Evolutionary conservation across 2,888 invertebrate species (phyloP), one percentile per base, ranked within the genome.

Genomic region (Malacosoma neustria): DNA sequence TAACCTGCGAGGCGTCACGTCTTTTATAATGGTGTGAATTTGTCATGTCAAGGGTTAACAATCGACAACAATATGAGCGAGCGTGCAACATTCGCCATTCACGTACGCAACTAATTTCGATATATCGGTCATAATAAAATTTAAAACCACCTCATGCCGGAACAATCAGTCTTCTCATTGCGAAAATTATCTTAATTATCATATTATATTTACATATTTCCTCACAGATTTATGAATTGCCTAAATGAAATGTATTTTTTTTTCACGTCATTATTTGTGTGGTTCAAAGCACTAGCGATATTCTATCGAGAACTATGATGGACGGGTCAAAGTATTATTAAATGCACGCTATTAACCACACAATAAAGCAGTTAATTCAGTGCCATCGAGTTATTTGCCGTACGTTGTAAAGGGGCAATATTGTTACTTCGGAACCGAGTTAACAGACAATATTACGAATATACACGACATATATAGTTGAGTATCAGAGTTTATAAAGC

Each of bases 121-220:
- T 60, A 58, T 62, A 71, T 63, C 69, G 51, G 54, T 48, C 67
- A 68, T 67, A 75, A 79, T 72, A 77, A 80, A 71, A 70, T 53
- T 71, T 79, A 72, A 22, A 57, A 70, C 68, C 79, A 72, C 71
- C 66, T 71, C 80, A 74, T 65, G 72, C 76, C 67, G 70, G 77
- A 79, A 76, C 80, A 72, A 75, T 84, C 84, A 84, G 84, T 84
- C 84, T 84, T 84, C 79, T 84, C 80, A 72, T 81, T 81, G 77
- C 80, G 68, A 77, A 80, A 80, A 80, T 82, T 79, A 77, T 74
- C 65, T 72, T 79, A 75, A 74, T 68, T 44, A 56, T 65, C 60
- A 56, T 59, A 58, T 57, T 60, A 54, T 73, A 72, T 75, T 72
- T 74, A 67, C 67, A 66, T 43, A 55, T 57, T 22, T 22, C 7